phyloP scores from a whole-genome alignment of 2,113 vertebrate genomes.

The Brachyhypopomus occidentalis region DNA sequence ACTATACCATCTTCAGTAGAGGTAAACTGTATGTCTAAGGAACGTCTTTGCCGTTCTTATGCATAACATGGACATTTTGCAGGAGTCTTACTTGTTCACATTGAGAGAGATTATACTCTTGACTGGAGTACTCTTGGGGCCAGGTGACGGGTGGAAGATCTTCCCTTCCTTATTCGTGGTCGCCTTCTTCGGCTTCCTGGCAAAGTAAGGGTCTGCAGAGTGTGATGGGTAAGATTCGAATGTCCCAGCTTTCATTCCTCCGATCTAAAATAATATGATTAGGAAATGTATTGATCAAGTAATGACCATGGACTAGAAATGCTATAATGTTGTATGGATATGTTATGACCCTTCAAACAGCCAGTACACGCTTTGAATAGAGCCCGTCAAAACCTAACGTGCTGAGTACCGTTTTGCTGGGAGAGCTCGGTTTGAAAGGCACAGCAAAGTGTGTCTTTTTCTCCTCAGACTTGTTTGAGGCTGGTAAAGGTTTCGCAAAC shows the following conservation, averaged over 20 bases:
- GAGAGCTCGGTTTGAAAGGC: slow-evolving; percentile 85
- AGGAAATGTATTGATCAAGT: neutral
- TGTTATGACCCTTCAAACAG: neutral
- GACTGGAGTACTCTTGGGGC: slow-evolving; percentile 78
- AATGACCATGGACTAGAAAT: neutral
- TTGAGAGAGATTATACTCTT: slow-evolving; percentile 79
- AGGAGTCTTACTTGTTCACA: slow-evolving; percentile 74
- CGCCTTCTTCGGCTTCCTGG: slow-evolving; percentile 46
- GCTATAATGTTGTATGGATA: neutral
- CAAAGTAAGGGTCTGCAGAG: slow-evolving; percentile 71
- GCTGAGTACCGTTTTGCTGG: slow-evolving; percentile 79
- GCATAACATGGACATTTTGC: neutral
- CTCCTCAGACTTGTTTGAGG: slow-evolving; percentile 62
- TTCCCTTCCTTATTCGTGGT: slow-evolving; percentile 53
- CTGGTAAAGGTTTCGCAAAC: slow-evolving; percentile 71
- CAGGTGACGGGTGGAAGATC: slow-evolving; percentile 74
- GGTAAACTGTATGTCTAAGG: neutral
- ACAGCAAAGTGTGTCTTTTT: slow-evolving; percentile 48
- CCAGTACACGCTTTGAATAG: neutral
- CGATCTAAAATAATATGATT: slow-evolving; percentile 63
- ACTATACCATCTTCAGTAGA: neutral
- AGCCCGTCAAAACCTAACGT: neutral
- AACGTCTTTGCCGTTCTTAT: neutral
- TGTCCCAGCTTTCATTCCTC: slow-evolving; percentile 85
- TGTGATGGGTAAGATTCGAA: slow-evolving; percentile 78